phyloP scores from a whole-genome alignment of 2,888 invertebrate genomes.

The Sarcophaga variegata region DNA sequence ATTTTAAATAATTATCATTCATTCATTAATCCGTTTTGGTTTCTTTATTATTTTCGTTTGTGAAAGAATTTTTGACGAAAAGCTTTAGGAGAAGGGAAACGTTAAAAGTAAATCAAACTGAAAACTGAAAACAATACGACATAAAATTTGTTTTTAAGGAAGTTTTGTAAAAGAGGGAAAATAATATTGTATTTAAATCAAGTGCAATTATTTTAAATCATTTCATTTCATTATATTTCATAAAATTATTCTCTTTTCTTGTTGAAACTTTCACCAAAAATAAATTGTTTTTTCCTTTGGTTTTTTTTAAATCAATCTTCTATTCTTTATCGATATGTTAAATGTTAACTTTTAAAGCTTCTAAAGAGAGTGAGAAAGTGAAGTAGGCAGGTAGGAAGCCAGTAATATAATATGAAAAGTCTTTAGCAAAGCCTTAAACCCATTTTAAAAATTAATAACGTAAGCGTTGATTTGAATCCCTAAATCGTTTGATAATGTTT shows the following conservation, averaged over 20 bases:
- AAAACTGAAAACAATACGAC: constrained; percentile 18
- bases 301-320: too few relatives aligned
- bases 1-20: constrained; percentile 28
- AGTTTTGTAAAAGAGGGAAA: constrained; percentile 23
- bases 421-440: constrained; percentile 56
- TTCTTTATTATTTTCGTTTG: constrained; percentile 13
- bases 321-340: too few relatives aligned
- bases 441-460: neutral
- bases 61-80: constrained; percentile 52
- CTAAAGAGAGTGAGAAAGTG: neutral
- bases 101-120: constrained; percentile 45
- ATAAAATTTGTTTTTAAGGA: constrained; percentile 27
- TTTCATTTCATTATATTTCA: too few relatives aligned
- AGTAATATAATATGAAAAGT: neutral
- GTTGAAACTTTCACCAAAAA: neutral
- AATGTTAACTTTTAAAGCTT: too few relatives aligned
- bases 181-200: constrained; percentile 33
- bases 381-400: neutral
- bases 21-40: neutral
- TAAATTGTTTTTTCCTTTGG: too few relatives aligned
- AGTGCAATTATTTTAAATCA: constrained; percentile 48
- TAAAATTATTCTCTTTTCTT: neutral
- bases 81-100: constrained; percentile 56
- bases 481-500: neutral
- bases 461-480: constrained; percentile 3